Evolutionary conservation across 2,888 invertebrate genomes (phyloP).

Genomic region (Philaethria dido): DNA sequence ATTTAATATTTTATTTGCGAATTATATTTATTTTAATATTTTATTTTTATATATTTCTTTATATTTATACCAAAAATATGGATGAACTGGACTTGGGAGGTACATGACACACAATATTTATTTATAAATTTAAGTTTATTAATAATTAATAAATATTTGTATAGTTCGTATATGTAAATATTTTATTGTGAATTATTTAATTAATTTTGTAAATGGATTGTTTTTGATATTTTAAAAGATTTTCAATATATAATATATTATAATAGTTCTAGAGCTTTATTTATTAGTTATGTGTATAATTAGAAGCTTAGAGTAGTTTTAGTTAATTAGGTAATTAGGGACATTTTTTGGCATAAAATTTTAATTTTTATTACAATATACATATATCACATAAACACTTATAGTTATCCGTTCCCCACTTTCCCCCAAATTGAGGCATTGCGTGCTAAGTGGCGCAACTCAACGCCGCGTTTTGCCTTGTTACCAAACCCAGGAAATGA

Average conservation of each 20-base stretch:
- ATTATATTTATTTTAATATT: slow-evolving; percentile 7
- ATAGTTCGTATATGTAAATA: too few species aligned
- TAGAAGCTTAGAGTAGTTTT: neutral
- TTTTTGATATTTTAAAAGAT: neutral
- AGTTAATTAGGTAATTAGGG: neutral
- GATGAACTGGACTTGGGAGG: slow-evolving; percentile 9
- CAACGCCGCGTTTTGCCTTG: too few species aligned
- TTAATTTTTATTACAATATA: neutral
- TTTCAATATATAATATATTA: neutral
- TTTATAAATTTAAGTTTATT: neutral
- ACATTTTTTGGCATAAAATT: neutral
- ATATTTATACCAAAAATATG: slow-evolving; percentile 2
- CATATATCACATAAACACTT: too few species aligned
- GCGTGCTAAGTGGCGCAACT: too few species aligned
- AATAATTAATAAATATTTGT: too few species aligned
- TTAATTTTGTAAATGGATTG: too few species aligned
- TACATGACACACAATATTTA: slow-evolving; percentile 1
- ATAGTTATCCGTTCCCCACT: too few species aligned
- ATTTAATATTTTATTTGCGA: neutral
- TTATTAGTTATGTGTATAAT: neutral
- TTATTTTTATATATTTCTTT: slow-evolving; percentile 6
- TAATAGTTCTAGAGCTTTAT: neutral
- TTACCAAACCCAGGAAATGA: too few species aligned
- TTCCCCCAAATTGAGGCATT: too few species aligned
- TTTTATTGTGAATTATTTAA: too few species aligned